Conservation (phyloP, 1,140 invertebrate species). For the Hyphantria cunea region DNA sequence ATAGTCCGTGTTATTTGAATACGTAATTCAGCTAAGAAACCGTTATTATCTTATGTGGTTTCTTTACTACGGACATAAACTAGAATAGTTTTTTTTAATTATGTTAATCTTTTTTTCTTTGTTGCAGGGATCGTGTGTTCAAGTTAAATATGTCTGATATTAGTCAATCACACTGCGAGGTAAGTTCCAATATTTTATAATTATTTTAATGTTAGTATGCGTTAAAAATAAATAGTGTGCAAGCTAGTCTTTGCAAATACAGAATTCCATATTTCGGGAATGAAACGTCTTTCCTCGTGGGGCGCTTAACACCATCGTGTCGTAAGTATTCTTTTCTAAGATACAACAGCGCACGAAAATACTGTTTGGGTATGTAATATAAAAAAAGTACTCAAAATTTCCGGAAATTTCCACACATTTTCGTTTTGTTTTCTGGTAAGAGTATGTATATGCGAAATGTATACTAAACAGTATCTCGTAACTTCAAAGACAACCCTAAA, state of each 20-base stretch:
- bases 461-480: not conserved
- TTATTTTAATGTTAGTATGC: not conserved
- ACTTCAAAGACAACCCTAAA: constrained; percentile 16
- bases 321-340: too few species aligned
- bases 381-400: too few species aligned
- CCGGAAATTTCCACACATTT: too few species aligned
- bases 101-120: constrained; percentile 38
- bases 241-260: too few species aligned
- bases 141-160: constrained; percentile 87
- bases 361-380: too few species aligned
- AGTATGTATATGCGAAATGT: too few species aligned
- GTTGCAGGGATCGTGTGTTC: constrained; percentile 87
- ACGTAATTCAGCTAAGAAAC: constrained; percentile 25
- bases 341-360: too few species aligned
- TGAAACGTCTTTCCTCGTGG: too few species aligned
- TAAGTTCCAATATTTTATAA: constrained; percentile 64
- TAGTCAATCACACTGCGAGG: constrained; percentile 87
- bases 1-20: constrained; percentile 38
- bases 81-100: constrained; percentile 28
- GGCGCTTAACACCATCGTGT: too few species aligned
- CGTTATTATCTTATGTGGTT: constrained; percentile 27
- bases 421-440: too few species aligned
- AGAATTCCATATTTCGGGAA: too few species aligned
- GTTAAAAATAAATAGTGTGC: too few species aligned
- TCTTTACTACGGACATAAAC: constrained; percentile 23